phyloP scores from a whole-genome alignment of 2,888 invertebrate genomes.

The Ferdinandea cuprea region DNA sequence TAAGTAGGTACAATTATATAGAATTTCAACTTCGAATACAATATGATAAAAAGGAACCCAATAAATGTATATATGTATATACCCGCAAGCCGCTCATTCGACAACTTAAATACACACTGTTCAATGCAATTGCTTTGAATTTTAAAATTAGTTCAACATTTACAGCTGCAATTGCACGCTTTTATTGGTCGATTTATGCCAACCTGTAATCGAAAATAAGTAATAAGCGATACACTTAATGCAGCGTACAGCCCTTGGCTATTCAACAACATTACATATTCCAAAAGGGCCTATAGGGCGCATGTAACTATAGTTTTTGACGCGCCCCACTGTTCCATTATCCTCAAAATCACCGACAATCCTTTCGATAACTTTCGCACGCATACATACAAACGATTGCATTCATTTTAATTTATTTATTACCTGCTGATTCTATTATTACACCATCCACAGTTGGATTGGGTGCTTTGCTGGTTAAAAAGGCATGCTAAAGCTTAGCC shows the following conservation, averaged over 20 bases:
- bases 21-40: too few relatives aligned
- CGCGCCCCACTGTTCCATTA: neutral
- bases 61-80: too few relatives aligned
- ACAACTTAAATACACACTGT: too few relatives aligned
- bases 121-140: too few relatives aligned
- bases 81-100: too few relatives aligned
- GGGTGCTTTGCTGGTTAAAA: neutral
- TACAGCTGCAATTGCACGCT: neutral
- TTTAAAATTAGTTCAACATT: neutral
- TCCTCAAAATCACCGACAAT: conserved; percentile 21
- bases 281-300: neutral
- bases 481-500: conserved; percentile 7
- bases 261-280: conserved; percentile 19
- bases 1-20: too few relatives aligned
- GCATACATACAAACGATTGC: neutral
- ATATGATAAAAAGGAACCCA: too few relatives aligned
- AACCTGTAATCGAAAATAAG: neutral
- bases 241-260: neutral
- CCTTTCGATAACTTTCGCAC: conserved; percentile 4
- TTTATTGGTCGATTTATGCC: neutral
- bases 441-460: conserved; percentile 4
- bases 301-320: neutral
- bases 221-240: neutral
- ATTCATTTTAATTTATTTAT: conserved; percentile 62
- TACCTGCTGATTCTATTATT: conserved; percentile 62